phyloP scores from a whole-genome alignment of 2,113 vertebrate genomes.

The Balaenoptera acutorostrata region DNA sequence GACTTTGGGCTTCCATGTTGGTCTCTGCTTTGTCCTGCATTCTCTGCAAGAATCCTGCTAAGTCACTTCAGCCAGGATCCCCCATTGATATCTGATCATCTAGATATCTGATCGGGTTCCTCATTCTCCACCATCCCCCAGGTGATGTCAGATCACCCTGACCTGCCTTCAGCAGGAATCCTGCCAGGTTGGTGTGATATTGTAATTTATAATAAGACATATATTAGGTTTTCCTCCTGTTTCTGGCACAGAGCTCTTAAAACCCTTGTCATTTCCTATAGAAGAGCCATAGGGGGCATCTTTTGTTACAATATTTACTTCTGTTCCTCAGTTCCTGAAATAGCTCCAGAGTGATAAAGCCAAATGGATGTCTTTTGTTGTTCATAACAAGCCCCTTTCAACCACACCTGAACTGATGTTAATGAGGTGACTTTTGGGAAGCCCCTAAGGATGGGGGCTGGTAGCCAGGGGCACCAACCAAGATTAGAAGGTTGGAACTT shows the following conservation, averaged over 20 bases:
- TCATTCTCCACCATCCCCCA: fast-evolving
- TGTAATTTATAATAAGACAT: no score
- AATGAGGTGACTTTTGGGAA: not conserved
- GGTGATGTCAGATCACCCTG: not conserved
- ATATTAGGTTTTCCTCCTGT: not conserved
- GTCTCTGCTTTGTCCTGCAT: not conserved
- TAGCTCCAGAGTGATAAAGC: not conserved
- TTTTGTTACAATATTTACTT: not conserved
- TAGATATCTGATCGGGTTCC: not conserved
- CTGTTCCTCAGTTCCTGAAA: not conserved
- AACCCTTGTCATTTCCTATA: not conserved
- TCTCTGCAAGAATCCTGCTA: not conserved
- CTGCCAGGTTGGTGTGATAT: not conserved
- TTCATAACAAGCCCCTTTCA: not conserved
- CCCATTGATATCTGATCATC: not conserved
- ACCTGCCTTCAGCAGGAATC: not conserved
- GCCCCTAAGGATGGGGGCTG: not conserved
- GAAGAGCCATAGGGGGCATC: not conserved
- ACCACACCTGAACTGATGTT: not conserved
- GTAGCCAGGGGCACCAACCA: not conserved
- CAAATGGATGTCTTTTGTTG: not conserved
- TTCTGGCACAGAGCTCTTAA: not conserved
- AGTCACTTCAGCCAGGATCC: not conserved
- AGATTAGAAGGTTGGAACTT: not conserved
- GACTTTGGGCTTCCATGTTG: not conserved